A percentile compares a stretch with the other conserved stretches of the same genome.
phyloP scores from a whole-genome alignment of 1,140 invertebrate species.

The Zaprionus tsacasi region DNA sequence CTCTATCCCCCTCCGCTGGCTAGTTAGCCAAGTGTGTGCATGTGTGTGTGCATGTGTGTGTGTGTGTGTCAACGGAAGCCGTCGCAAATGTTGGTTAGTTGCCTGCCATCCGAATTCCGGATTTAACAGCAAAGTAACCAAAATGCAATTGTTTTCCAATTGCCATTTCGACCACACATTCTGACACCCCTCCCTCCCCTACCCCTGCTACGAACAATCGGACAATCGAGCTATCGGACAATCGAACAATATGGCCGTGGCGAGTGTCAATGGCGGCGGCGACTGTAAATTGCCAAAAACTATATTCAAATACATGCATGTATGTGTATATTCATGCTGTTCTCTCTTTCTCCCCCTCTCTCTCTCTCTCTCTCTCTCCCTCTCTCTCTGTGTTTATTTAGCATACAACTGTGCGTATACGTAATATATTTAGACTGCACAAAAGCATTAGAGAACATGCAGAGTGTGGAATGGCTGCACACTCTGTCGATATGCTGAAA shows the following conservation, averaged over 20 bases:
- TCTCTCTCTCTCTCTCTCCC: background rate
- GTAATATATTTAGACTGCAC: conserved; percentile 71
- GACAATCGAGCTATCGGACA: too few species aligned
- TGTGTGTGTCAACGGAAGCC: conserved; percentile 68
- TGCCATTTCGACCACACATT: conserved; percentile 83
- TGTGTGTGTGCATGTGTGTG: conserved; percentile 63
- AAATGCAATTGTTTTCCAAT: conserved; percentile 83
- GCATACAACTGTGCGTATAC: conserved; percentile 36
- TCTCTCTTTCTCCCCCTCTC: background rate
- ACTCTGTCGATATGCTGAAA: conserved; percentile 76
- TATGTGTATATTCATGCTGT: background rate
- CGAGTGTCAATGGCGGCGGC: conserved; percentile 63
- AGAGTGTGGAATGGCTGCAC: background rate
- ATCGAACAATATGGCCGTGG: conserved; percentile 50
- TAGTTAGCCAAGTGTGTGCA: conserved; percentile 42
- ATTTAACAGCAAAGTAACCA: conserved; percentile 83
- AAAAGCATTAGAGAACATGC: conserved; percentile 38
- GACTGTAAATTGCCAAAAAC: conserved; percentile 71
- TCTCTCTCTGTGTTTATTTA: background rate
- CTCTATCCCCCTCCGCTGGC: background rate
- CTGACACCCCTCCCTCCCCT: conserved; percentile 52
- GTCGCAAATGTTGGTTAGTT: conserved; percentile 75
- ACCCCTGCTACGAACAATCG: too few species aligned
- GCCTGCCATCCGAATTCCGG: conserved; percentile 81
- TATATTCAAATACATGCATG: conserved; percentile 53